A percentile compares a stretch with the other conserved stretches of the same genome.
These are phyloP conservation scores for Himalopsyche tibetana DNA, from an alignment of 2,888 invertebrate genomes.

Conservation along the genomic window DNA sequence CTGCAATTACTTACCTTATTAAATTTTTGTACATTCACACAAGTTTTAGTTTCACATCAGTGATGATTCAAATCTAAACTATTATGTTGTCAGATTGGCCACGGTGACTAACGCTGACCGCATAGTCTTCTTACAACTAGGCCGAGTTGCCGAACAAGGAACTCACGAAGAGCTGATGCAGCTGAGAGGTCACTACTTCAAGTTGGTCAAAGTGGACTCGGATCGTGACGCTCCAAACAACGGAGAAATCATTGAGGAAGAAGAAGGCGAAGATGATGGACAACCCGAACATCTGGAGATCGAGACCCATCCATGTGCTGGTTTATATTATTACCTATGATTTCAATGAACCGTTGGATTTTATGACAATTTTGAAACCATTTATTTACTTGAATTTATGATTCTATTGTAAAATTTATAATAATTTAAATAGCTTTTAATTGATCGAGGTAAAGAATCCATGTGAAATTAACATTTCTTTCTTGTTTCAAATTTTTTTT, in stretches of 20 bases:
- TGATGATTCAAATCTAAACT: too few species aligned
- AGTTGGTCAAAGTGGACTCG: constrained; percentile 79
- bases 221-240: constrained; percentile 65
- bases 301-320: constrained; percentile 57
- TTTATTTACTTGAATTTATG: too few species aligned
- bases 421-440: too few species aligned
- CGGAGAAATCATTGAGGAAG: constrained; percentile 66
- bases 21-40: too few species aligned
- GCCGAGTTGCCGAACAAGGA: constrained; percentile 83
- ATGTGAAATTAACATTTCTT: too few species aligned
- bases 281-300: constrained; percentile 66
- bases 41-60: too few species aligned
- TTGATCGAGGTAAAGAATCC: too few species aligned
- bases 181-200: constrained; percentile 80
- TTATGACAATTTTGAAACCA: too few species aligned
- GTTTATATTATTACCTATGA: constrained; percentile 41
- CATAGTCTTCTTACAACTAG: constrained; percentile 79
- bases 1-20: too few species aligned
- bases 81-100: constrained; percentile 74
- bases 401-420: background rate
- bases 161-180: constrained; percentile 83
- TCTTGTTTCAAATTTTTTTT: too few species aligned
- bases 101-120: constrained; percentile 83
- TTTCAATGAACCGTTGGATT: too few species aligned
- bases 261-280: constrained; percentile 67